Percentiles rank a stretch among this genome's conserved stretches.
Evolutionary conservation across 2,113 vertebrate species (phyloP).

Genomic region (Myrmecobius fasciatus): DNA sequence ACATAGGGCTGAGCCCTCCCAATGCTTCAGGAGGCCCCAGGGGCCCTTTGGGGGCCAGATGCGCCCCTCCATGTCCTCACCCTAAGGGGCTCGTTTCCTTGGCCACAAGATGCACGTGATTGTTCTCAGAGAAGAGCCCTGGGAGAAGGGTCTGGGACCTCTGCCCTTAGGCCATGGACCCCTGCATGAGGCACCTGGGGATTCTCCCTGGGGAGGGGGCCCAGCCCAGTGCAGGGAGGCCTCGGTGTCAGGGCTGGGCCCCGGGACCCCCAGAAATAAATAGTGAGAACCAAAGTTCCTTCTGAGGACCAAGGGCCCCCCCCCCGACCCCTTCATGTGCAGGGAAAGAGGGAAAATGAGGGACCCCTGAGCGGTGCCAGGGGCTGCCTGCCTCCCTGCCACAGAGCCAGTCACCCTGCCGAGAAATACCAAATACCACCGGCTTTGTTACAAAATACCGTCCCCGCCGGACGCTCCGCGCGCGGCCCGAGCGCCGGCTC

Average conservation of each 20-base stretch:
- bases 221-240: not conserved
- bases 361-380: not conserved
- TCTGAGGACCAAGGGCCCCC: not conserved
- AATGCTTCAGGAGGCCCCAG: too few relatives aligned
- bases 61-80: not conserved
- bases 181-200: too few relatives aligned
- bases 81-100: not conserved
- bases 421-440: slow-evolving; percentile 73
- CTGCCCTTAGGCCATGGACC: too few relatives aligned
- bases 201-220: not conserved
- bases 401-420: slow-evolving; percentile 69
- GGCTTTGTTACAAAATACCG: slow-evolving; percentile 72
- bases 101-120: not conserved
- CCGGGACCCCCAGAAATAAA: slow-evolving; percentile 68
- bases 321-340: not conserved
- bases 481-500: slow-evolving; percentile 33
- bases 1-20: too few relatives aligned
- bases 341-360: not conserved
- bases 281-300: slow-evolving; percentile 49
- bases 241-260: too few relatives aligned
- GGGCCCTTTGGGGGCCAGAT: too few relatives aligned
- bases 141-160: not conserved
- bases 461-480: slow-evolving; percentile 49
- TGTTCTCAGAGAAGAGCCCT: not conserved
- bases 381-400: not conserved